These are phyloP conservation scores for Hetaerina americana DNA, from an alignment of 1,140 invertebrate species.

Conservation along the genomic window DNA sequence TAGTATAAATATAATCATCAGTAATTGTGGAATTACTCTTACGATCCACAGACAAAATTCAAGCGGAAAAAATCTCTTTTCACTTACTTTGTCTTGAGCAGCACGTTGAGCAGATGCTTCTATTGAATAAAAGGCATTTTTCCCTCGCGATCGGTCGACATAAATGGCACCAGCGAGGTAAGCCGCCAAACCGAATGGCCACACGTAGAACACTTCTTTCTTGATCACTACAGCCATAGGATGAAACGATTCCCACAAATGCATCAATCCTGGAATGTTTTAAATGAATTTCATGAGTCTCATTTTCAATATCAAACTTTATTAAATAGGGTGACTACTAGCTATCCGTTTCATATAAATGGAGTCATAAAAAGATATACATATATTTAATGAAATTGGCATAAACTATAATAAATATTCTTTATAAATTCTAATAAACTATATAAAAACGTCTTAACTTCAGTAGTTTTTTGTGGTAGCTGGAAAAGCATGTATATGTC, in stretches of 20 bases:
- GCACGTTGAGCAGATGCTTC: constrained; percentile 30
- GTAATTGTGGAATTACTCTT: too few species aligned
- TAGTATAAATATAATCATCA: too few species aligned
- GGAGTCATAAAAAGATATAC: too few species aligned
- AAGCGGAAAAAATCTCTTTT: not conserved
- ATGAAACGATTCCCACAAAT: constrained; percentile 36
- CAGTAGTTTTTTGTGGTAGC: too few species aligned
- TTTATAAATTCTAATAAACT: too few species aligned
- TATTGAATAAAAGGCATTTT: constrained; percentile 32
- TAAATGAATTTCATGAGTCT: not conserved
- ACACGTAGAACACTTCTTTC: constrained; percentile 40
- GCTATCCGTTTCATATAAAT: too few species aligned
- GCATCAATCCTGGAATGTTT: constrained; percentile 19
- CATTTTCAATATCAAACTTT: constrained; percentile 1
- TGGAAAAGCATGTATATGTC: too few species aligned
- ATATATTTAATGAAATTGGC: too few species aligned
- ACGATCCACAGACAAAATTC: too few species aligned
- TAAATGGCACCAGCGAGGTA: constrained; percentile 44
- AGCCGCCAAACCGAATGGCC: constrained; percentile 41
- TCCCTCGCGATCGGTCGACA: constrained; percentile 36
- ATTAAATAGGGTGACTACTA: not conserved
- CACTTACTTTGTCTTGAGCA: constrained; percentile 23
- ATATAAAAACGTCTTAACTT: too few species aligned
- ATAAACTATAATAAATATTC: too few species aligned
- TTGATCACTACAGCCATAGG: constrained; percentile 38